Conservation (phyloP, 2,113 vertebrate genomes). For the Tyrannus savana region DNA sequence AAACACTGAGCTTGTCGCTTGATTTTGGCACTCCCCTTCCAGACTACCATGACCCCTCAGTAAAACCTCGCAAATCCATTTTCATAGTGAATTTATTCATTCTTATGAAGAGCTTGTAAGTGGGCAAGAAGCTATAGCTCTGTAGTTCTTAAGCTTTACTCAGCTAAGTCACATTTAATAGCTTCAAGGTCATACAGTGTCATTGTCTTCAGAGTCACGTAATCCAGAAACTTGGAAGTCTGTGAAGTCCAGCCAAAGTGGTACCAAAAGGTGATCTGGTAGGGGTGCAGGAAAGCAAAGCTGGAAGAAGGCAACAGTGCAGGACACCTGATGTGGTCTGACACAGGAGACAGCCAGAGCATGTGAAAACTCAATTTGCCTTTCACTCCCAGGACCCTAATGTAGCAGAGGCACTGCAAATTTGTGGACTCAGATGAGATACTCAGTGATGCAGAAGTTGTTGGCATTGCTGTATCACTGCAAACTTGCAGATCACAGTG, state of each 20-base stretch:
- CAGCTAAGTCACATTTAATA: background rate
- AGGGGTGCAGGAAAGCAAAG: background rate
- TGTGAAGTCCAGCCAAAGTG: background rate
- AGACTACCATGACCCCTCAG: rapidly evolving
- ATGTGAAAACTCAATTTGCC: background rate
- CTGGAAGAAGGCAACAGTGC: background rate
- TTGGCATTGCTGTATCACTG: background rate
- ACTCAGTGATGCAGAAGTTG: background rate
- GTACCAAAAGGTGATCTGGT: background rate
- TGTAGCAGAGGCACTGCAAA: rapidly evolving
- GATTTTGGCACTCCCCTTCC: background rate
- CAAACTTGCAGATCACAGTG: background rate
- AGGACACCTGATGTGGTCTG: background rate
- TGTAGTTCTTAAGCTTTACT: background rate
- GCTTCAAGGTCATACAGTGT: background rate
- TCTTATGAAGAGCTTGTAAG: background rate
- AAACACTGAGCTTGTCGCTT: rapidly evolving
- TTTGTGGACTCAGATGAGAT: background rate
- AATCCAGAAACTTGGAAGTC: background rate
- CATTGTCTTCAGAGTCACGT: background rate
- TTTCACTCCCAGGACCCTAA: background rate
- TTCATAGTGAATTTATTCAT: background rate
- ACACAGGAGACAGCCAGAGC: background rate
- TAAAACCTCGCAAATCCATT: background rate
- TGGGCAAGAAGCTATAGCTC: background rate